These are phyloP conservation scores for Silurus asotus DNA, from an alignment of 2,113 vertebrate species.

Conservation along the genomic window DNA sequence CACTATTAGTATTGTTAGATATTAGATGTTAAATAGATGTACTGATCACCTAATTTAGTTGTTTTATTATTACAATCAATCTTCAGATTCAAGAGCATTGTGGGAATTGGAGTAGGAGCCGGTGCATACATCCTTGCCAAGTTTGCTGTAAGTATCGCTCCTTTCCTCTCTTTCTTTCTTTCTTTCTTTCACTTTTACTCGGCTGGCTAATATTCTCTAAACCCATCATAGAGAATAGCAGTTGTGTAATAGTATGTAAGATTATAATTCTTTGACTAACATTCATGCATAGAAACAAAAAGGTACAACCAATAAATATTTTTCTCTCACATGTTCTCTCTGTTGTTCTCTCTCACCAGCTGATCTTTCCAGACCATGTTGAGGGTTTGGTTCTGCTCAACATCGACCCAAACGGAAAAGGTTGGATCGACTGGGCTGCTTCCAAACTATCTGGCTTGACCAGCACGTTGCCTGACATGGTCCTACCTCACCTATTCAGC, in stretches of 20 bases:
- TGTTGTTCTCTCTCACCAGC: conserved; percentile 66
- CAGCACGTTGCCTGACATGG: conserved; percentile 84
- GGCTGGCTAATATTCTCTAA: neutral
- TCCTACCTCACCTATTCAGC: conserved; percentile 94
- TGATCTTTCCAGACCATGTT: conserved; percentile 91
- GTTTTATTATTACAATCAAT: neutral
- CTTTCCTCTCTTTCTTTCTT: neutral
- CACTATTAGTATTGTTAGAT: neutral
- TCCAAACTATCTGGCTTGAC: conserved; percentile 92
- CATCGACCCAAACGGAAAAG: conserved; percentile 94
- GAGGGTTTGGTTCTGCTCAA: conserved; percentile 96
- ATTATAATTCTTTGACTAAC: neutral
- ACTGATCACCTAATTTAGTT: neutral
- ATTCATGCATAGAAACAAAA: neutral
- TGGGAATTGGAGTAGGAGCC: conserved; percentile 93
- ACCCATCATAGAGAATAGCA: neutral
- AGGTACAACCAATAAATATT: too few relatives aligned
- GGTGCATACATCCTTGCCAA: conserved; percentile 94
- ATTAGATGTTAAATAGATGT: neutral
- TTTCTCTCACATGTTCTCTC: neutral
- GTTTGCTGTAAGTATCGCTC: conserved; percentile 84
- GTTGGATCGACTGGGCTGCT: conserved; percentile 99
- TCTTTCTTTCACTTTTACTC: neutral
- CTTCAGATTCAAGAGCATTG: conserved; percentile 90
- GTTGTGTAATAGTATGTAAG: neutral